Evolutionary conservation across 2,797 vertebrate genomes (phyloP).

Genomic region (Coendou prehensilis): DNA sequence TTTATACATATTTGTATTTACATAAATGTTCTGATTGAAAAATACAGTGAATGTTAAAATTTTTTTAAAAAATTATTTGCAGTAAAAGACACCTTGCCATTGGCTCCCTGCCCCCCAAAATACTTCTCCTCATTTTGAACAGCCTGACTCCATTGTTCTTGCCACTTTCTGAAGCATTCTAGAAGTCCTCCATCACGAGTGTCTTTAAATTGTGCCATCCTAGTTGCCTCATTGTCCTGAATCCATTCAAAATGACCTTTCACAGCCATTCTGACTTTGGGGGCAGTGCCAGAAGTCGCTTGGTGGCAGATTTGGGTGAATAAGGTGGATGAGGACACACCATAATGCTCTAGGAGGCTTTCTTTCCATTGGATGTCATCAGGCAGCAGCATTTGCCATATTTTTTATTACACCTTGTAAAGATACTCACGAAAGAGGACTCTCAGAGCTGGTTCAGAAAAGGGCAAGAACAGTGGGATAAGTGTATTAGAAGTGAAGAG

Average conservation of each 20-base stretch:
- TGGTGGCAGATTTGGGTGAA: neutral
- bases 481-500: neutral
- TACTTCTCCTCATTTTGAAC: neutral
- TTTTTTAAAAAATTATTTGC: neutral
- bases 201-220: neutral
- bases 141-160: neutral
- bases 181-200: neutral
- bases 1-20: neutral
- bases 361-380: neutral
- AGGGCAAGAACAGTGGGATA: neutral
- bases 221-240: neutral
- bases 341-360: neutral
- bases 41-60: neutral
- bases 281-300: neutral
- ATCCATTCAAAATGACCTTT: neutral
- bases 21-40: neutral
- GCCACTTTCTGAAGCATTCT: neutral
- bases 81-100: neutral
- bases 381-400: neutral
- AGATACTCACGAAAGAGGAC: neutral
- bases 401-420: neutral
- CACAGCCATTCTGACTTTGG: neutral
- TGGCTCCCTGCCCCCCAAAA: no score
- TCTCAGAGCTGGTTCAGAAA: neutral
- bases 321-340: neutral